Base-by-base conservation (phyloP, 2,113 vertebrate species). In the Sardina pilchardus region DNA sequence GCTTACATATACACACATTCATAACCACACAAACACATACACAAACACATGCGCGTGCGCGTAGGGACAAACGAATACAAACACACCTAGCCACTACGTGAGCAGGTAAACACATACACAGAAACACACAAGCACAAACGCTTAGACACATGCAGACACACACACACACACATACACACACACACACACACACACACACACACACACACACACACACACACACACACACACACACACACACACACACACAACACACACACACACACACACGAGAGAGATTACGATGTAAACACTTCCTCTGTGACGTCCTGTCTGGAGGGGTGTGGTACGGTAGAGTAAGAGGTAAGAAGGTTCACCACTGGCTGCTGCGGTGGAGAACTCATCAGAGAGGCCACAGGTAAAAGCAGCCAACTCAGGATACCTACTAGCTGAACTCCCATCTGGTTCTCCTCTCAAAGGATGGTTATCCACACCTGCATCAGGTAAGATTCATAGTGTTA, bases 221-320 rank as follows among this genome's bases (percentile, higher is more conserved):
- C 14, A 3, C 14, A 10, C 24, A 30, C n/a, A 63, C 59, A 63
- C 24, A 63, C 4, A n/a, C 21, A 63, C 59, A 63, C 59, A n/a
- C 7, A 9, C 8, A 67, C 9, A 67, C 9, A 67, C 63, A 67
- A 63, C 24, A 63, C 4, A n/a, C 21, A 63, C 59, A 63, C 59
- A n/a, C 7, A 9, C 8, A 67, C 9, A 67, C 9, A 67, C 63
- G n/a, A n/a, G n/a, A 67, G n/a, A 30, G 9, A 30, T 8, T 12
- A 67, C n/a, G 30, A 30, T 0, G 9, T 12, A 26, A 67, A 67
- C 63, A 67, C 63, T 67, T 67, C 63, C 63, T 30, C 63, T 67
- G n/a, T 67, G 63, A 67, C 63, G 63, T 67, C n/a, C n/a, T 67
- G 63, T 67, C 63, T 67, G 63, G 4, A 67, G 63, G 63, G 63